Evolutionary conservation across 1,140 invertebrate genomes (phyloP).

Genomic region (Lepidotrigona ventralis): DNA sequence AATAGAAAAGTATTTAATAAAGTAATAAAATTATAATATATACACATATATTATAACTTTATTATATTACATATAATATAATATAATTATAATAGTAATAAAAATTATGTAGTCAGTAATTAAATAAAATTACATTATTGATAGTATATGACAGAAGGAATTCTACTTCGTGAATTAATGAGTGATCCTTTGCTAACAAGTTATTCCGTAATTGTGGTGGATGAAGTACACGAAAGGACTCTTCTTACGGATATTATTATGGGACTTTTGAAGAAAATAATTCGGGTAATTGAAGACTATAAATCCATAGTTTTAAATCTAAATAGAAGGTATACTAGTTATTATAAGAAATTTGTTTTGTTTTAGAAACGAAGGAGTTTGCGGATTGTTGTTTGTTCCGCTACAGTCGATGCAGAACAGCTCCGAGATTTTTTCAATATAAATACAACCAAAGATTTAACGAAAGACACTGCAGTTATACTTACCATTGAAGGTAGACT

Average conservation of each 20-base stretch:
- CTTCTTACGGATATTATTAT: slow-evolving; percentile 96
- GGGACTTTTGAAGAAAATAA: slow-evolving; percentile 96
- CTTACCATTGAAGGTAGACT: slow-evolving; percentile 93
- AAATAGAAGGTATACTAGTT: neutral
- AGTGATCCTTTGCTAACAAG: slow-evolving; percentile 93
- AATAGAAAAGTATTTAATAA: neutral
- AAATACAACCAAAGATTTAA: slow-evolving; percentile 80
- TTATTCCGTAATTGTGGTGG: slow-evolving; percentile 95
- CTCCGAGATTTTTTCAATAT: slow-evolving; percentile 94
- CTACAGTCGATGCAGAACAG: slow-evolving; percentile 95
- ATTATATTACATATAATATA: neutral
- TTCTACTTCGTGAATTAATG: slow-evolving; percentile 96
- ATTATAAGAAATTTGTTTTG: neutral
- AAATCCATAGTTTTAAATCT: too few species aligned
- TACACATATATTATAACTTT: too few species aligned
- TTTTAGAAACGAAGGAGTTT: slow-evolving; percentile 90
- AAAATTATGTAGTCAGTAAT: neutral
- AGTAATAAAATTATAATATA: too few species aligned
- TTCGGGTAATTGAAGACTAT: slow-evolving; percentile 81
- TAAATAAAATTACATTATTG: slow-evolving; percentile 65
- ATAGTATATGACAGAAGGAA: slow-evolving; percentile 97
- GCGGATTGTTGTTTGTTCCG: slow-evolving; percentile 94
- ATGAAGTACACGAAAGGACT: slow-evolving; percentile 98
- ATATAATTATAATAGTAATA: neutral
- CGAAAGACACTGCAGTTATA: slow-evolving; percentile 88